A percentile compares a stretch with the other conserved stretches of the same genome.
Evolutionary conservation across 2,797 vertebrate species (phyloP).

Genomic region (Neosalanx taihuensis): DNA sequence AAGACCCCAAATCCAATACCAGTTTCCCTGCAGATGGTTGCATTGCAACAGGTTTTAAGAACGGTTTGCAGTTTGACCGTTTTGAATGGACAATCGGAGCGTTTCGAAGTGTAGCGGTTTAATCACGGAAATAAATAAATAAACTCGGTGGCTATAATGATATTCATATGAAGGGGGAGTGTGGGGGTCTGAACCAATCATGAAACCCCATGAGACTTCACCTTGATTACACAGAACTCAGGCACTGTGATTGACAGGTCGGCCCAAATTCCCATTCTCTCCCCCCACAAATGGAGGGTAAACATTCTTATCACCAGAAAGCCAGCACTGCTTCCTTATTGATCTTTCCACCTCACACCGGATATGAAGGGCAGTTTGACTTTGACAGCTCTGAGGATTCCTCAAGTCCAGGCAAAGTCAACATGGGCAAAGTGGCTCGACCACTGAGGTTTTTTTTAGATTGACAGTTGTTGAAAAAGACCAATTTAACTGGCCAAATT

Average conservation of each 20-base stretch:
- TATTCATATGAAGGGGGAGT: background rate
- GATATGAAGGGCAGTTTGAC: constrained; percentile 34
- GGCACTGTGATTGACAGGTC: constrained; percentile 18
- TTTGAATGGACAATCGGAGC: too few relatives aligned
- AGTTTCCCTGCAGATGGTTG: too few relatives aligned
- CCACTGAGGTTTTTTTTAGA: background rate
- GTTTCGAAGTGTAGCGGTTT: too few relatives aligned
- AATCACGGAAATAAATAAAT: too few relatives aligned
- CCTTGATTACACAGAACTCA: constrained; percentile 5
- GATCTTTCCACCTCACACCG: constrained; percentile 15
- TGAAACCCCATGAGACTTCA: background rate
- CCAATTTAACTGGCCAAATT: background rate
- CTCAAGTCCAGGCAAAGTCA: background rate
- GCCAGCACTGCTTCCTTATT: constrained; percentile 24
- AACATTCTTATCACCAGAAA: constrained; percentile 28
- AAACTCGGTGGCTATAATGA: background rate
- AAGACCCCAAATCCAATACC: too few relatives aligned
- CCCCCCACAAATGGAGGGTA: constrained; percentile 25
- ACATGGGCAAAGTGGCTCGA: background rate
- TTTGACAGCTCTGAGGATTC: constrained; percentile 20
- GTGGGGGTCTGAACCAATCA: background rate
- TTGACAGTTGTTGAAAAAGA: constrained; percentile 17
- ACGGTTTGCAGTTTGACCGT: too few relatives aligned
- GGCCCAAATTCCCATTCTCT: background rate
- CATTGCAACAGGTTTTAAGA: too few relatives aligned